Percentiles rank a stretch among this genome's conserved stretches.
Evolutionary conservation across 1,140 invertebrate species (phyloP).

Genomic region (Cherax destructor): DNA sequence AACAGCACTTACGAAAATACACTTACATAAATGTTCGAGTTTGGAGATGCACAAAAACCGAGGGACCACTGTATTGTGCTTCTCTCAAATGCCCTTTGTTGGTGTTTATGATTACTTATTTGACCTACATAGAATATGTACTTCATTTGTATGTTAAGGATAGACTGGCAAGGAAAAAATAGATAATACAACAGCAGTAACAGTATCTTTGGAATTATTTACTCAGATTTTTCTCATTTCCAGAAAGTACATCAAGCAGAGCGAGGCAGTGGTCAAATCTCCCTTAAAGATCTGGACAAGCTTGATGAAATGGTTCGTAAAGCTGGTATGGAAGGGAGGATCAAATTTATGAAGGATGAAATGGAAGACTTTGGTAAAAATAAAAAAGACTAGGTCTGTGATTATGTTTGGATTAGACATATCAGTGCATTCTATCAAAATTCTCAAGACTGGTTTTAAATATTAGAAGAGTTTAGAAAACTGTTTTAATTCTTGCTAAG

Average conservation of each 20-base stretch:
- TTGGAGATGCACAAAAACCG: too few relatives aligned
- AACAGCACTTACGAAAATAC: too few relatives aligned
- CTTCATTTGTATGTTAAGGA: background rate
- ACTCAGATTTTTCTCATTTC: background rate
- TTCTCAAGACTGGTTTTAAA: too few relatives aligned
- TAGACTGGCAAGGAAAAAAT: background rate
- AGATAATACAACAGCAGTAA: background rate
- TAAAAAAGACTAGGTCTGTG: conserved; percentile 39
- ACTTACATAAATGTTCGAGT: too few relatives aligned
- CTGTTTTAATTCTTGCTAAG: too few relatives aligned
- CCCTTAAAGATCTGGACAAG: conserved; percentile 85
- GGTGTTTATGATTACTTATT: too few relatives aligned
- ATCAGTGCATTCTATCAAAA: too few relatives aligned
- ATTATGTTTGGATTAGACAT: too few relatives aligned
- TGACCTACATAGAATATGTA: too few relatives aligned
- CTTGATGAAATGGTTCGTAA: conserved; percentile 67
- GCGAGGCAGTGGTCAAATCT: conserved; percentile 87
- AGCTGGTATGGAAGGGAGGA: conserved; percentile 69
- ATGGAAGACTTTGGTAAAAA: conserved; percentile 22
- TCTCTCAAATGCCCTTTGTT: too few relatives aligned
- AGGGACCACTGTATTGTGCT: too few relatives aligned
- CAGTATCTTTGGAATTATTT: background rate
- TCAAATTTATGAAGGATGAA: conserved; percentile 70
- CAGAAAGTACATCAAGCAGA: conserved; percentile 80
- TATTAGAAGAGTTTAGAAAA: too few relatives aligned